Base-by-base conservation (phyloP, 2,888 invertebrate genomes). In the Spicauda simplicius region DNA sequence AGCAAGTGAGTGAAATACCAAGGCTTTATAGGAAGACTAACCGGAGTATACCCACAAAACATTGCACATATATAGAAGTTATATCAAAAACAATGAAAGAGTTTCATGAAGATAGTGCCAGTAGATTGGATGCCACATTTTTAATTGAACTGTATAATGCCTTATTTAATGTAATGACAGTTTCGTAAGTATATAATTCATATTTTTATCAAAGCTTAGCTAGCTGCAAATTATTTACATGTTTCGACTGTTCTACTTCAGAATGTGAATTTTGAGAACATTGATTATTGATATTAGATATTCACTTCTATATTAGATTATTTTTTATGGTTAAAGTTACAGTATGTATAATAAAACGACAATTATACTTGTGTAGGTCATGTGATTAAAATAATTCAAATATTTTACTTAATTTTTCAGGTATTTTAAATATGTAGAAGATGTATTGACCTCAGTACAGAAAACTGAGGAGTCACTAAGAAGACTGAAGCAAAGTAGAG, bases 401-500 rank as follows among this genome's bases (percentile, higher is more conserved):
- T 8, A 33, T 33, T 55, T n/a, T 30, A 0, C n/a, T 50, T 64
- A 4, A 53, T 50, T 59, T 81, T 84, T 52, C 81, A 95, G 95
- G 77, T 97, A 97, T 87, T 95, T 94, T 80, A 94, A 93, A 76
- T 95, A 96, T 70, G 97, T 98, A 16, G 95, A 95, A 77, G 98
- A 98, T 87, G 98, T 99, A 1, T 90, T 99, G 71, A 97, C 96
- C 56, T 98, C 98, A 0, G 98, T 99, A 11, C 97, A 97, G 84
- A 98, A 97, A 91, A 99, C 99, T 75, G 99, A 99, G 84, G 98
- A 99, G 83, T 98, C 98, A 66, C 90, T 99, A 73, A 95, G 97
- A 81, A 95, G 98, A 76, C 93, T 99, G 81, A 98, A 98, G 88
- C 96, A 97, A 86, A 96, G 96, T 19, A 94, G 97, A 71, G 96